phyloP scores from a whole-genome alignment of 1,140 invertebrate species.

The Schlechtendalia chinensis region DNA sequence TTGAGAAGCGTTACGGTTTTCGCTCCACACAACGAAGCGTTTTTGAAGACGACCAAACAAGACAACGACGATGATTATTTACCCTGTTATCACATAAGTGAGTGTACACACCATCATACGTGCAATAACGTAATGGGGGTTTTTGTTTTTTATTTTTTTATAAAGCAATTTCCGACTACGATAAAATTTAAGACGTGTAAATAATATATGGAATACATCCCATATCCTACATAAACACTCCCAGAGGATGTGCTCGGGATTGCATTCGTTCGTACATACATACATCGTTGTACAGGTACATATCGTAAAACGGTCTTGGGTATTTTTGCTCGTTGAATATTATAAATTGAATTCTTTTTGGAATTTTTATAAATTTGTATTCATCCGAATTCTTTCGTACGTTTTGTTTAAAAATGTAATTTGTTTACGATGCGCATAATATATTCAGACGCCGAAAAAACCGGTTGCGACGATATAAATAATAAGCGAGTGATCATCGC shows the following conservation, averaged over 20 bases:
- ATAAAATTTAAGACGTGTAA: not conserved
- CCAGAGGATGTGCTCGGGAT: not conserved
- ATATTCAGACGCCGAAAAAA: too few relatives aligned
- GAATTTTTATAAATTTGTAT: too few relatives aligned
- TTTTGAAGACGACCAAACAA: constrained; percentile 60
- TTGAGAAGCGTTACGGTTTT: constrained; percentile 72
- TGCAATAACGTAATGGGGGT: not conserved
- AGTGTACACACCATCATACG: constrained; percentile 57
- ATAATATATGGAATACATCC: not conserved
- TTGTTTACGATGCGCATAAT: too few relatives aligned
- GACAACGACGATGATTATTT: constrained; percentile 61
- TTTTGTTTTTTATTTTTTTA: not conserved
- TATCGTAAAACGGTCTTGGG: too few relatives aligned
- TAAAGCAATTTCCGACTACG: not conserved
- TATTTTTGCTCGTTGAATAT: too few relatives aligned
- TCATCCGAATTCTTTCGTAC: too few relatives aligned
- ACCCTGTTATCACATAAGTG: constrained; percentile 79
- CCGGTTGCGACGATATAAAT: too few relatives aligned
- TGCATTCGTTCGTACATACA: not conserved
- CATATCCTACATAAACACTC: not conserved
- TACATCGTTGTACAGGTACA: too few relatives aligned
- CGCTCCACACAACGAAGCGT: constrained; percentile 75
- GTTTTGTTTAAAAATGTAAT: too few relatives aligned
- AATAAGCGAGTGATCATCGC: too few relatives aligned
- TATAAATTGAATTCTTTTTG: too few relatives aligned